These are phyloP conservation scores for Enteromius treurensis DNA, from an alignment of 2,797 vertebrate species.

Conservation along the genomic window DNA sequence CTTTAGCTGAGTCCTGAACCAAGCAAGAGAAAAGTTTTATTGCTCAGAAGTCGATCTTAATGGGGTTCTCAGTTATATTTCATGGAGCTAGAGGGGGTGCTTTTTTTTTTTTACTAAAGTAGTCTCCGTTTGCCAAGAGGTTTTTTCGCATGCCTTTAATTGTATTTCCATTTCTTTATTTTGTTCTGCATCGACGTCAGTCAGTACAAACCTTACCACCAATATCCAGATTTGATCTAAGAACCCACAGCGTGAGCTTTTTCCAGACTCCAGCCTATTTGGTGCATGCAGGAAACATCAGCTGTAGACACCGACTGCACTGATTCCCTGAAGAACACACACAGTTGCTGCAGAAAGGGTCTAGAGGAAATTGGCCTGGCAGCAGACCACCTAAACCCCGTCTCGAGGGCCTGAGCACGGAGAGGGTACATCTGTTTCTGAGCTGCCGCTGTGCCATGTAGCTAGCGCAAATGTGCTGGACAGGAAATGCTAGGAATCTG, in stretches of 20 bases:
- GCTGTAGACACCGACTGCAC: slow-evolving; percentile 37
- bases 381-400: slow-evolving; percentile 18
- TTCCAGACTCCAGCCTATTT: slow-evolving; percentile 47
- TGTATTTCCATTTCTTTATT: neutral
- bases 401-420: slow-evolving; percentile 33
- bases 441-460: slow-evolving; percentile 30
- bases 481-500: slow-evolving; percentile 13
- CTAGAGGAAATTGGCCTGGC: slow-evolving; percentile 46
- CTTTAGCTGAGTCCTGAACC: slow-evolving; percentile 9
- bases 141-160: neutral
- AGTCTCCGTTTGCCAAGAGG: neutral
- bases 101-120: too few relatives aligned
- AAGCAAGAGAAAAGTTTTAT: neutral
- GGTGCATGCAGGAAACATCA: slow-evolving; percentile 40
- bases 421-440: slow-evolving; percentile 55
- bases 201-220: slow-evolving; percentile 16
- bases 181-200: neutral
- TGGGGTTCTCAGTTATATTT: neutral
- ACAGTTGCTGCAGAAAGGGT: slow-evolving; percentile 34
- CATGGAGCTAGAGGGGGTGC: too few relatives aligned
- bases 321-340: slow-evolving; percentile 11
- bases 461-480: slow-evolving; percentile 7
- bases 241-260: slow-evolving; percentile 25
- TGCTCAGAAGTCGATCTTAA: neutral
- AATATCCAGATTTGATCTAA: slow-evolving; percentile 50